phyloP scores from a whole-genome alignment of 2,113 vertebrate species.

The Macroglossus sobrinus region DNA sequence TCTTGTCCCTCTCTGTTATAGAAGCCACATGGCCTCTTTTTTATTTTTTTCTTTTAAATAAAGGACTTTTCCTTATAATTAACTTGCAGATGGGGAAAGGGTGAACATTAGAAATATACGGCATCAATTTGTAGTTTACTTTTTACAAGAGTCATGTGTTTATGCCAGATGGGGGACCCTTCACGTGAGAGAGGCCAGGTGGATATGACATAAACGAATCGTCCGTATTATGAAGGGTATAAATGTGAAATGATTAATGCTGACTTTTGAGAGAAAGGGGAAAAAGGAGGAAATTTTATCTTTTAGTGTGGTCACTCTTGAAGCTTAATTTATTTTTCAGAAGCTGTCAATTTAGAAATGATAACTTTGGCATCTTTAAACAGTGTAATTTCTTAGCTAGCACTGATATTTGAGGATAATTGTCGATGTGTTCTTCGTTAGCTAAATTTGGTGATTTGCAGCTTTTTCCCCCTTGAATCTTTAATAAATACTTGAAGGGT shows the following conservation, averaged over 20 bases:
- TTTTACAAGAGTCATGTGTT: background rate
- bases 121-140: background rate
- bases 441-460: background rate
- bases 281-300: background rate
- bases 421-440: background rate
- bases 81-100: background rate
- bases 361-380: background rate
- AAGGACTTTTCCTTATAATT: background rate
- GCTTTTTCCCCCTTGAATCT: fast-evolving
- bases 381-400: background rate
- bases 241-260: background rate
- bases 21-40: background rate
- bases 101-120: background rate
- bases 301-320: background rate
- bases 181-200: background rate
- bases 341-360: background rate
- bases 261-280: background rate
- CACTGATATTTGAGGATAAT: background rate
- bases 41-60: background rate
- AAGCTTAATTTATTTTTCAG: background rate
- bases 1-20: background rate
- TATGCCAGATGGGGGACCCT: background rate
- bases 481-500: background rate
- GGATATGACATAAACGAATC: background rate
- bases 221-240: background rate